These are phyloP conservation scores for Amphiprion ocellaris DNA, from an alignment of 2,113 vertebrate genomes.

Conservation along the genomic window DNA sequence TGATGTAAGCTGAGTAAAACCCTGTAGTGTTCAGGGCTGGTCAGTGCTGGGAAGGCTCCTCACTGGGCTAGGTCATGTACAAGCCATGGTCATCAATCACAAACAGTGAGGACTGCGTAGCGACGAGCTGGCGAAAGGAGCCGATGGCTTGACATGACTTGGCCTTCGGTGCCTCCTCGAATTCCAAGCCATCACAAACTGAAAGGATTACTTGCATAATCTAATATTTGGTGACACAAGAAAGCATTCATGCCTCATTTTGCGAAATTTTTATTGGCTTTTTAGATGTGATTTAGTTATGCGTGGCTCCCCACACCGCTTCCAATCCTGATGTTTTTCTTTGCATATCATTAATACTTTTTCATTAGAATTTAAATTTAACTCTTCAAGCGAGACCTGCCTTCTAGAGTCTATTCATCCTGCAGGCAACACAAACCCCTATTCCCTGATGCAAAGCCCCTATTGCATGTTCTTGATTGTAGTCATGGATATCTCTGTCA, in stretches of 20 bases:
- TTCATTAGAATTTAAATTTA: constrained; percentile 70
- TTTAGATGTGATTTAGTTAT: constrained; percentile 78
- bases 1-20: constrained; percentile 57
- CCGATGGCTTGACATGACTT: constrained; percentile 79
- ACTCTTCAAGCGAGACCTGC: constrained; percentile 33
- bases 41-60: constrained; percentile 53
- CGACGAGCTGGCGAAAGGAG: constrained; percentile 71
- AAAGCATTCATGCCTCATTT: constrained; percentile 83
- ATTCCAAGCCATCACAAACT: constrained; percentile 74
- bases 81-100: constrained; percentile 84
- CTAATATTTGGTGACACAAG: constrained; percentile 83
- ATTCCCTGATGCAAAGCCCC: constrained; percentile 40
- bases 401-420: constrained; percentile 14
- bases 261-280: constrained; percentile 82
- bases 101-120: constrained; percentile 59
- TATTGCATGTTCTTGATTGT: constrained; percentile 19
- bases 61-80: constrained; percentile 59
- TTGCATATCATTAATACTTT: constrained; percentile 77
- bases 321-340: constrained; percentile 77
- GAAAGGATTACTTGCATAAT: constrained; percentile 81
- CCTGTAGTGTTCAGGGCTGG: constrained; percentile 55
- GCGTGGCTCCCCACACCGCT: constrained; percentile 46
- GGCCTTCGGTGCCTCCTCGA: constrained; percentile 67
- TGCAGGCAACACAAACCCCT: constrained; percentile 19
- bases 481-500: constrained; percentile 30